Base-by-base conservation (phyloP, 2,113 vertebrate species). In the Rhodinocichla rosea region DNA sequence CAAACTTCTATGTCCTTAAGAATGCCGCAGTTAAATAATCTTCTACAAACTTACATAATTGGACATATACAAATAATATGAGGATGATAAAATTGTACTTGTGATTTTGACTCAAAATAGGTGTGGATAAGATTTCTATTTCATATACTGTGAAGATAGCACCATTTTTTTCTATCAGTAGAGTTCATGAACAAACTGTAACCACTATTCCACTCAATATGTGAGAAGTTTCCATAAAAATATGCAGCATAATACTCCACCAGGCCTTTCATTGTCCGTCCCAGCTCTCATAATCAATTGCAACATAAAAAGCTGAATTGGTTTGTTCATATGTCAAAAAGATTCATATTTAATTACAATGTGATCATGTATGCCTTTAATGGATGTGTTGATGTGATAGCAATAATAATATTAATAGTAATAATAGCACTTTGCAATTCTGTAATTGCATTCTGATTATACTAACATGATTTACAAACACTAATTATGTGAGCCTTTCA, bases 401-500 rank as follows among this genome's bases (percentile, higher is more conserved):
- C 33, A 64, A 49, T 70, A 84, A 70, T 69, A 89, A 69, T 84
- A 80, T 12, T 60, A 77, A 76, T 50, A 90, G 44, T 33, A 94
- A 93, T 40, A 93, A 68, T 71, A 87, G 63, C 35, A 33, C 7
- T 71, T 77, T 40, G 28, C 26, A 92, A 49, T 80, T 76, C 55
- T 94, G 49, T 87, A 95, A 81, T 83, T 83, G 80, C 75, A 75
- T 22, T 82, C 91, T 90, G 74, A 92, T 93, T 93, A 94, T 74
- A 76, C 35, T 52, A 90, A 76, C 23, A 53, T 90, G 85, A 90
- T 96, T 96, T 97, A 92, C 65, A 91, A 94, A 90, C 30, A 78
- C 37, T 92, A 96, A 95, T 96, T 95, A 94, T 56, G 5, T 63
- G 47, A 95, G 52, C 13, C 22, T 88, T 92, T 91, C 78, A 92